Conservation (phyloP, 2,113 vertebrate genomes). For the Labeo catla region DNA sequence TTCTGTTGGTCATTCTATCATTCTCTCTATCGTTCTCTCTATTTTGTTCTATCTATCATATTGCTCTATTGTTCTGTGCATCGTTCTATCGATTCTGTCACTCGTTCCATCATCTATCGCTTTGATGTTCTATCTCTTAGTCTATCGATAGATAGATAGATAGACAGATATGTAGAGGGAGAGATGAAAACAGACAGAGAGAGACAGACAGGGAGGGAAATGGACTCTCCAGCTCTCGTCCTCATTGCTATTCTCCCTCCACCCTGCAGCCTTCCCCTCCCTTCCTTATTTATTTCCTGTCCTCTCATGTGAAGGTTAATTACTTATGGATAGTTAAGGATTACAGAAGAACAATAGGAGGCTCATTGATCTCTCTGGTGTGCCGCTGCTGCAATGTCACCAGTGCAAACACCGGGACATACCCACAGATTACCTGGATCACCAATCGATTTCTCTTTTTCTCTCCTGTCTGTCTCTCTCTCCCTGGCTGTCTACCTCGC, state of each 20-base stretch:
- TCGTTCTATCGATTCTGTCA: not conserved
- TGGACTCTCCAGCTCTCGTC: not conserved
- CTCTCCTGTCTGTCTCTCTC: not conserved
- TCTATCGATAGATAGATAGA: not conserved
- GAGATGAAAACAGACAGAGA: not conserved
- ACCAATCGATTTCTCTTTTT: conserved; percentile 67
- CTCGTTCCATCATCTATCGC: not conserved
- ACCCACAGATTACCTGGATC: conserved; percentile 74
- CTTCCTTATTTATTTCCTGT: conserved; percentile 67
- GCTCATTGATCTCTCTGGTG: conserved; percentile 78
- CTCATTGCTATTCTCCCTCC: conserved; percentile 68
- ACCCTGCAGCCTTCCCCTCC: conserved; percentile 44
- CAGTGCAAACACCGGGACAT: conserved; percentile 70
- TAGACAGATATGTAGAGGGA: not conserved
- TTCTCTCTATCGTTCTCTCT: not conserved
- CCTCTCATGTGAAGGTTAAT: conserved; percentile 82
- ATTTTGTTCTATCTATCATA: not conserved
- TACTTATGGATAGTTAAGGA: conserved; percentile 84
- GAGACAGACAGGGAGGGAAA: conserved; percentile 11
- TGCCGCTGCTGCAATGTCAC: conserved; percentile 77
- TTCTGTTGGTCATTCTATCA: not conserved
- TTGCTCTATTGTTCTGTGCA: not conserved
- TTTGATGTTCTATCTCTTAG: not conserved
- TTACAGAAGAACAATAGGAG: conserved; percentile 77
- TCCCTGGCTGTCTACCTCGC: not conserved